A percentile compares a stretch with the other conserved stretches of the same genome.
phyloP scores from a whole-genome alignment of 2,888 invertebrate genomes.

The Ligdia adustata region DNA sequence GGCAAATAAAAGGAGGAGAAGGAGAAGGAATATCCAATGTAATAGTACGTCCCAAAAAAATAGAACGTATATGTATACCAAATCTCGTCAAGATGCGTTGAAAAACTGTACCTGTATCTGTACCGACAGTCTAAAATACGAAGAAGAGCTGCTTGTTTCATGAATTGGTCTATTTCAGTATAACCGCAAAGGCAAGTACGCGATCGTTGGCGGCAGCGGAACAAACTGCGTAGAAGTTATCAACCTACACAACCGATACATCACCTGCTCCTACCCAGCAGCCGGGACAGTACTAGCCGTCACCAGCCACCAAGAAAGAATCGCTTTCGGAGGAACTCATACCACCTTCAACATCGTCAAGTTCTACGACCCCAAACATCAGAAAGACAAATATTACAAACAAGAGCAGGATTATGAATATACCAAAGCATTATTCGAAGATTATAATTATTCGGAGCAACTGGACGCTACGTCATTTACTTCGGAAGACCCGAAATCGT shows the following conservation, averaged over 20 bases:
- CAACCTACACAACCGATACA: conserved; percentile 75
- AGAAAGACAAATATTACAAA: conserved; percentile 49
- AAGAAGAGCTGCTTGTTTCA: no score
- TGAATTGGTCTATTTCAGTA: conserved; percentile 60
- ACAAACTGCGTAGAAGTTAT: conserved; percentile 74
- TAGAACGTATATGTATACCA: no score
- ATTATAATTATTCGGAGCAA: not conserved
- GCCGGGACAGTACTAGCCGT: conserved; percentile 62
- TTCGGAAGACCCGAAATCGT: no score
- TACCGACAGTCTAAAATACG: no score
- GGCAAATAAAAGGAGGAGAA: no score
- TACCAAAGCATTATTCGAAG: conserved; percentile 31
- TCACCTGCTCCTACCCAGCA: conserved; percentile 70
- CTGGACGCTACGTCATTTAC: not conserved
- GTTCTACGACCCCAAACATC: conserved; percentile 74
- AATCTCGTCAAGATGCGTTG: no score
- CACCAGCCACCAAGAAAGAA: conserved; percentile 63
- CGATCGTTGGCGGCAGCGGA: conserved; percentile 74
- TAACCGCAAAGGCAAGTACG: conserved; percentile 78
- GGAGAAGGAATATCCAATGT: no score
- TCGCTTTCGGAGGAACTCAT: conserved; percentile 73
- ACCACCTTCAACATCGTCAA: conserved; percentile 66
- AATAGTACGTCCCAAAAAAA: no score
- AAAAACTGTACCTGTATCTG: no score
- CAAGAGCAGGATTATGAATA: conserved; percentile 39